Conservation (phyloP, 2,888 invertebrate species). For the Imbricaverruca yamaguchii region DNA sequence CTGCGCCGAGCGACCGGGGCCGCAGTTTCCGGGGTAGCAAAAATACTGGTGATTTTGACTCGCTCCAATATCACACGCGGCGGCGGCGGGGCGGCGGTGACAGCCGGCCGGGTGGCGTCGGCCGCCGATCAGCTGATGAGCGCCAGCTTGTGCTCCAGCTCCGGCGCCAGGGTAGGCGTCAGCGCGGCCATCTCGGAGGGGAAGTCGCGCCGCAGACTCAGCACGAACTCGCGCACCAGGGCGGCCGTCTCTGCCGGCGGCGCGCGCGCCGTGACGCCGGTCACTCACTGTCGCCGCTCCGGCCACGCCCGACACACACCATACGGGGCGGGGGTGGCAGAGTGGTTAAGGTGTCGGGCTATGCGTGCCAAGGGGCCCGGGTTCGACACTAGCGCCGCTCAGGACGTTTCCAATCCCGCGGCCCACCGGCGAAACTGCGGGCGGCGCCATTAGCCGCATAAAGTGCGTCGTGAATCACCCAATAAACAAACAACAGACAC, state of each 20-base stretch:
- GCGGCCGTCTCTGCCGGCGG: constrained; percentile 27
- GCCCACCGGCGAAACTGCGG: too few relatives aligned
- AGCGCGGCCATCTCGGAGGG: constrained; percentile 26
- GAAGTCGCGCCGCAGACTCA: constrained; percentile 29
- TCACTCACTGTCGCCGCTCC: too few relatives aligned
- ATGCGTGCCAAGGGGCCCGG: not conserved
- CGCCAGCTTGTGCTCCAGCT: constrained; percentile 23
- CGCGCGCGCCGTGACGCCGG: not conserved
- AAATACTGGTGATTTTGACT: not conserved
- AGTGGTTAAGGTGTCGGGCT: too few relatives aligned
- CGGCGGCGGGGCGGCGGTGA: too few relatives aligned
- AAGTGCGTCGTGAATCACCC: too few relatives aligned
- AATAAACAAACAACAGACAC: too few relatives aligned
- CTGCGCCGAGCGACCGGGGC: not conserved
- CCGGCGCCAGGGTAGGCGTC: constrained; percentile 27
- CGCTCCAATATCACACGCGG: not conserved
- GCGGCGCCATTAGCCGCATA: too few relatives aligned
- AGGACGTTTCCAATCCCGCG: too few relatives aligned
- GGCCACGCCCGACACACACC: not conserved
- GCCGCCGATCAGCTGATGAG: not conserved
- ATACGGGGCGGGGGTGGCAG: too few relatives aligned
- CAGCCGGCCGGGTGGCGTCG: not conserved
- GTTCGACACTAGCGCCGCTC: too few relatives aligned
- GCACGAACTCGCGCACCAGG: constrained; percentile 29
- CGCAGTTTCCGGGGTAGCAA: not conserved